Conservation (phyloP, 2,888 invertebrate genomes). For the Hipparchia sbordonii region DNA sequence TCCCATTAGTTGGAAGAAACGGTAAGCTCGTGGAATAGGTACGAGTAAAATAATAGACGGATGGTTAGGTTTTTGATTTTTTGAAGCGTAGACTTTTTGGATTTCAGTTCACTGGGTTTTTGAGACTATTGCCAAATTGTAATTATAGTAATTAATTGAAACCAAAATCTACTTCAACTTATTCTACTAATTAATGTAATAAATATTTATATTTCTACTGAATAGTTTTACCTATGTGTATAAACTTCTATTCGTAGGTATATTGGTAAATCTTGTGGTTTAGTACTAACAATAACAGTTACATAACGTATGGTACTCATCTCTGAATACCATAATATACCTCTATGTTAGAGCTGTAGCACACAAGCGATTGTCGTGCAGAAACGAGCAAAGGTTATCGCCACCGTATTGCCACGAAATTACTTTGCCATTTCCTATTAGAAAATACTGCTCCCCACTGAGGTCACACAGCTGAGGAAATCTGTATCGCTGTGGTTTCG, state of each 20-base stretch:
- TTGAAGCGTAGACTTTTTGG: no score
- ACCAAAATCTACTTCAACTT: no score
- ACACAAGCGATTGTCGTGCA: neutral
- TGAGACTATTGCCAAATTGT: no score
- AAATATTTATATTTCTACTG: neutral
- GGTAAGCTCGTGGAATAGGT: no score
- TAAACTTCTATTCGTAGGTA: neutral
- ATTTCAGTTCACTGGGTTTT: no score
- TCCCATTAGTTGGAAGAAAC: no score
- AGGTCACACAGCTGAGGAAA: no score
- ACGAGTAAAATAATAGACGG: no score
- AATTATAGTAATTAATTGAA: no score
- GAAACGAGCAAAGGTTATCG: neutral
- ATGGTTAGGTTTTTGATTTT: no score
- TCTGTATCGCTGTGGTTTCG: no score
- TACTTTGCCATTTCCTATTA: neutral
- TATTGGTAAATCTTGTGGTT: neutral
- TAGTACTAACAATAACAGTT: slow-evolving; percentile 21
- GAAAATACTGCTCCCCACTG: neutral
- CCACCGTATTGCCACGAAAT: neutral
- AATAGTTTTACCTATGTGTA: neutral
- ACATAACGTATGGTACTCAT: slow-evolving; percentile 5
- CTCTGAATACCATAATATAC: slow-evolving; percentile 4
- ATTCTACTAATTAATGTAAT: no score
- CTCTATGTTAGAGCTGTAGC: neutral